Conservation (phyloP, 1,140 invertebrate species). For the Brachionus manjavacas region DNA sequence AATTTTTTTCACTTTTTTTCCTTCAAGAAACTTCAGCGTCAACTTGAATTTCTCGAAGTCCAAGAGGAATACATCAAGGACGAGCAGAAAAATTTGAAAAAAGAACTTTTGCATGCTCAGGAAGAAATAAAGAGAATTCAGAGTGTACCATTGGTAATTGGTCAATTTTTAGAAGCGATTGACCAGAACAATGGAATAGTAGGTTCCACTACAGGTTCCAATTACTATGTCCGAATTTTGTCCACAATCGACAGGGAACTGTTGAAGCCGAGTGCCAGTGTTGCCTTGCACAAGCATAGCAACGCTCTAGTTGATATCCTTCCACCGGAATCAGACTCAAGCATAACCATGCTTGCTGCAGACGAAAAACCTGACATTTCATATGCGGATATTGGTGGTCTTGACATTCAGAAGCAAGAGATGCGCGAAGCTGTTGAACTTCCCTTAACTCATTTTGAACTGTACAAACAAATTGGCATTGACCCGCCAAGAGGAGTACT, state of each 20-base stretch:
- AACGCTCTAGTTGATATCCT: constrained; percentile 94
- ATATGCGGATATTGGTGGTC: constrained; percentile 95
- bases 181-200: constrained; percentile 96
- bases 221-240: constrained; percentile 94
- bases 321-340: constrained; percentile 94
- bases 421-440: constrained; percentile 96
- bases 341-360: constrained; percentile 88
- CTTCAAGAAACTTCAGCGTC: constrained; percentile 81
- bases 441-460: constrained; percentile 92
- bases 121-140: constrained; percentile 95
- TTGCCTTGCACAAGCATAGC: constrained; percentile 93
- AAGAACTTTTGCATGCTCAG: constrained; percentile 93
- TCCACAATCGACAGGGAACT: constrained; percentile 89
- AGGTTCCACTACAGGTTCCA: constrained; percentile 78
- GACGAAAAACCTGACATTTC: constrained; percentile 97
- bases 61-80: constrained; percentile 98
- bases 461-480: constrained; percentile 94
- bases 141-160: constrained; percentile 92
- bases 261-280: constrained; percentile 87
- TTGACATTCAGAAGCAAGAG: constrained; percentile 99
- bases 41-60: constrained; percentile 90
- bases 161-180: constrained; percentile 93
- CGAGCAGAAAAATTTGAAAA: constrained; percentile 93
- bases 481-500: constrained; percentile 89
- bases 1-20: neutral